Percentiles rank a stretch among this genome's conserved stretches.
phyloP scores from a whole-genome alignment of 2,113 vertebrate genomes.

The Notiomystis cincta region DNA sequence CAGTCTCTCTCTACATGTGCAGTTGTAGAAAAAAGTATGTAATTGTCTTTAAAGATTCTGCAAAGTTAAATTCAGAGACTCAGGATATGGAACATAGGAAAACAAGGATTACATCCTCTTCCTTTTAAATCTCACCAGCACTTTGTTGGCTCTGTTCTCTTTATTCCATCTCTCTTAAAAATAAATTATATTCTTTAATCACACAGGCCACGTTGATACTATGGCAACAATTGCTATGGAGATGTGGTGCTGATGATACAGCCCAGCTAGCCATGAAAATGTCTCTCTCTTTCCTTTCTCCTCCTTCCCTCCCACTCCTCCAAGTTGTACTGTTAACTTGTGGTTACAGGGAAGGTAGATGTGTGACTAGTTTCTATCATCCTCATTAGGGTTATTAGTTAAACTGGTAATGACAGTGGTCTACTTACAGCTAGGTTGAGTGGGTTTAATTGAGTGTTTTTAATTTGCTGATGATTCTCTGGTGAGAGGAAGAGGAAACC shows the following conservation, averaged over 20 bases:
- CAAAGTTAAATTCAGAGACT: background rate
- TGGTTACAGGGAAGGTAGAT: background rate
- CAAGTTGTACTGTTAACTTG: background rate
- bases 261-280: background rate
- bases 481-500: background rate
- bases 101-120: background rate
- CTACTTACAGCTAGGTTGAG: background rate
- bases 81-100: background rate
- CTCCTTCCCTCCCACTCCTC: background rate
- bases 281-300: background rate
- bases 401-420: background rate
- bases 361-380: background rate
- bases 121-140: background rate
- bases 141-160: background rate
- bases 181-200: conserved; percentile 8
- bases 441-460: background rate
- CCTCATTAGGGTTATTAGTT: background rate
- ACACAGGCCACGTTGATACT: background rate
- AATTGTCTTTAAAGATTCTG: background rate
- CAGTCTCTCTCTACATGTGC: background rate
- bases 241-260: background rate
- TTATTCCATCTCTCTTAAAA: background rate
- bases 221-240: conserved; percentile 44
- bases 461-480: conserved; percentile 28
- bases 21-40: background rate